Evolutionary conservation across 2,113 vertebrate genomes (phyloP).

Genomic region (Corythaixoides concolor): DNA sequence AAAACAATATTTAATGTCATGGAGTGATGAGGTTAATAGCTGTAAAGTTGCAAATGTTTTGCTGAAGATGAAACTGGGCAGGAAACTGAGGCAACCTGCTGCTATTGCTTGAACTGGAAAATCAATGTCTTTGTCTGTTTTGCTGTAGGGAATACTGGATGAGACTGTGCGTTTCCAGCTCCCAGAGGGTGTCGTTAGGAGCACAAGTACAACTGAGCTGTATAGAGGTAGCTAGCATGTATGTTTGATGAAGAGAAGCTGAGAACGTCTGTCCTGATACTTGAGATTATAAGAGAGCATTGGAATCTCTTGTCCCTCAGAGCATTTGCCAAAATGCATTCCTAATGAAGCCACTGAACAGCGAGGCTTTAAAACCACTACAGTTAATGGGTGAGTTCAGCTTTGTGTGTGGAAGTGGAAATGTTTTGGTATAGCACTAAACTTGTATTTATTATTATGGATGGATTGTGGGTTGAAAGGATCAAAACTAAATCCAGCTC

Average conservation of each 20-base stretch:
- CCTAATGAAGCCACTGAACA: background rate
- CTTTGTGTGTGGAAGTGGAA: background rate
- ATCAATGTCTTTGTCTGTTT: slow-evolving; percentile 2
- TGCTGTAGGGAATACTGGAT: slow-evolving; percentile 14
- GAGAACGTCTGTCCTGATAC: background rate
- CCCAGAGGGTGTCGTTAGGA: slow-evolving; percentile 45
- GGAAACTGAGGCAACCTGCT: background rate
- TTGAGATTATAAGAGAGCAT: background rate
- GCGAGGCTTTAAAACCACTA: background rate
- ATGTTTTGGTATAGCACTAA: background rate
- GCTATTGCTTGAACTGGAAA: slow-evolving; percentile 9
- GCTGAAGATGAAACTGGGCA: background rate
- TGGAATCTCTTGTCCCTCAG: background rate
- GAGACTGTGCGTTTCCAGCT: background rate
- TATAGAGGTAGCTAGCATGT: background rate
- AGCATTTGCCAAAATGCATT: background rate
- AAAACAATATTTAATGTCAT: background rate
- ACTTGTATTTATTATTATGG: background rate
- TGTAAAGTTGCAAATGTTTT: background rate
- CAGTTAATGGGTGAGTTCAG: background rate
- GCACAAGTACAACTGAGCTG: background rate
- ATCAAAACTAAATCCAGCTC: background rate
- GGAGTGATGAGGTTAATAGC: background rate
- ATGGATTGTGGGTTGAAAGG: background rate
- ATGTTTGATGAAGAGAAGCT: slow-evolving; percentile 1